Percentiles rank a stretch among this genome's conserved stretches.
Conservation (phyloP, 2,888 invertebrate species). For the Epinotia nisella region DNA sequence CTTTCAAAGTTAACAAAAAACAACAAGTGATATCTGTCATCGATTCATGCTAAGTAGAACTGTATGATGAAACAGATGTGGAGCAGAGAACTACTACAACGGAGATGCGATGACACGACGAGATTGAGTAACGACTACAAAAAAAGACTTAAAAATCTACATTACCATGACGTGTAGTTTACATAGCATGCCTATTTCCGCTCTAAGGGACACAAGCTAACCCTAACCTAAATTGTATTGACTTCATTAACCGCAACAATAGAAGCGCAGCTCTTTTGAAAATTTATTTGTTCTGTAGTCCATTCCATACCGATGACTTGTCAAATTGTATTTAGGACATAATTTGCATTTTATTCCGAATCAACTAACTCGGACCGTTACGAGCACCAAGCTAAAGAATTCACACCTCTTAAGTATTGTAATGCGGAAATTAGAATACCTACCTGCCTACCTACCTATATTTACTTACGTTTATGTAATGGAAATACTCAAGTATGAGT, state of each 20-base stretch:
- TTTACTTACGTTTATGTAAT: slow-evolving; percentile 14
- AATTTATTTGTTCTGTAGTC: slow-evolving; percentile 4
- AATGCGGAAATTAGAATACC: slow-evolving; percentile 28
- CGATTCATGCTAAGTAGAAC: slow-evolving; percentile 24
- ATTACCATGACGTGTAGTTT: not conserved
- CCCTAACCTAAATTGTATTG: too few species aligned
- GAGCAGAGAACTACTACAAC: slow-evolving; percentile 20
- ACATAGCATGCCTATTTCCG: too few species aligned
- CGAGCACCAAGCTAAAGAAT: slow-evolving; percentile 44
- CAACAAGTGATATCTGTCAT: slow-evolving; percentile 36
- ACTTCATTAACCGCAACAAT: not conserved
- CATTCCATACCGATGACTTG: slow-evolving; percentile 46
- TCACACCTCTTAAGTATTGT: slow-evolving; percentile 43
- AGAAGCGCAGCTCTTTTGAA: not conserved
- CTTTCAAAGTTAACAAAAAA: slow-evolving; percentile 31
- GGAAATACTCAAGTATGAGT: slow-evolving; percentile 16
- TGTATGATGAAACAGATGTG: slow-evolving; percentile 38
- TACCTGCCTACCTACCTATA: slow-evolving; percentile 26
- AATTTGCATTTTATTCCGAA: slow-evolving; percentile 50
- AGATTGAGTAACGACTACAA: slow-evolving; percentile 24
- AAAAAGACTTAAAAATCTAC: slow-evolving; percentile 2
- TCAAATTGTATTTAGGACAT: slow-evolving; percentile 48
- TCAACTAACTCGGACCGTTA: slow-evolving; percentile 45
- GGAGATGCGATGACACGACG: slow-evolving; percentile 17
- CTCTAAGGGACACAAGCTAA: too few species aligned